Conservation (phyloP, 2,888 invertebrate species). For the Caenorhabditis drosophilae region DNA sequence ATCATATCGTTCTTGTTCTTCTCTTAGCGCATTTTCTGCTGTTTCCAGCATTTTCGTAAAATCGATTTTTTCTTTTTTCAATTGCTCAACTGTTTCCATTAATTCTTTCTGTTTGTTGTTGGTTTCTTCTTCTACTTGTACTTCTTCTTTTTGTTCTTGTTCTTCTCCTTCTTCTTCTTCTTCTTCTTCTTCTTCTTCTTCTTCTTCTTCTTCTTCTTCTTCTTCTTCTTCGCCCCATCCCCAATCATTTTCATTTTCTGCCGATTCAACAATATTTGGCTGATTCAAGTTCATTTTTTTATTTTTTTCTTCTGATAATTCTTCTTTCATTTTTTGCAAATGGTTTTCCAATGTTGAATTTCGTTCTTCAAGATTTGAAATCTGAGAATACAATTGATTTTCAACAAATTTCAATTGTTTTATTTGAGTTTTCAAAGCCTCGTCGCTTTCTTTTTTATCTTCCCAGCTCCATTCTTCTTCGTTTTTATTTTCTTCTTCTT, state of each 20-base stretch:
- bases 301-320: background rate
- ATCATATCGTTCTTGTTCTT: constrained; percentile 16
- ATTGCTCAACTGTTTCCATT: background rate
- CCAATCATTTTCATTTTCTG: no score
- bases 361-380: background rate
- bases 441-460: constrained; percentile 3
- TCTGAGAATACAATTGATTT: background rate
- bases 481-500: constrained; percentile 1
- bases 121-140: background rate
- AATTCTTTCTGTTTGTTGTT: background rate
- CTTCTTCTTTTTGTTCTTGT: background rate
- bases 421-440: constrained; percentile 3
- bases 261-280: no score
- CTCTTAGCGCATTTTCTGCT: constrained; percentile 17
- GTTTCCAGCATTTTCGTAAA: constrained; percentile 18
- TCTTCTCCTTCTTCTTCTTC: background rate
- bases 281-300: background rate
- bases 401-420: constrained; percentile 1
- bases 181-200: no score
- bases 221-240: no score
- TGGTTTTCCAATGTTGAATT: background rate
- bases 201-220: no score
- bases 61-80: background rate
- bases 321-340: no score
- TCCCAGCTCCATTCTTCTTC: constrained; percentile 6